Evolutionary conservation across 2,888 invertebrate species (phyloP).

Genomic region (Euphydryas editha): DNA sequence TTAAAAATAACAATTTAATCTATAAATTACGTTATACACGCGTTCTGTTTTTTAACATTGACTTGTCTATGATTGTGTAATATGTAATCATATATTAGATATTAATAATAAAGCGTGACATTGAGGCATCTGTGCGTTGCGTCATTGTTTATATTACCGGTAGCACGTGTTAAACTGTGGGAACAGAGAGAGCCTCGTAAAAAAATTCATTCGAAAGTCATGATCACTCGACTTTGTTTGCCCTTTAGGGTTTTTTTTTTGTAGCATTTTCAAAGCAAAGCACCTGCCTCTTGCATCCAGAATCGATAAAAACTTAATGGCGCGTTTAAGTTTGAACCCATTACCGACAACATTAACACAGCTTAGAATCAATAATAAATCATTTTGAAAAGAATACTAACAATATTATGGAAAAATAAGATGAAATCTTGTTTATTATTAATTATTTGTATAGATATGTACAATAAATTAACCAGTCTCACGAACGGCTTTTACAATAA

Average conservation of each 20-base stretch:
- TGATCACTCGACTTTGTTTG: conserved; percentile 52
- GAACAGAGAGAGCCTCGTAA: conserved; percentile 50
- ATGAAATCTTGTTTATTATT: too few species aligned
- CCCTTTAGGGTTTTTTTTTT: conserved; percentile 38
- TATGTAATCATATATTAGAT: conserved; percentile 19
- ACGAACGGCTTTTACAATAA: too few species aligned
- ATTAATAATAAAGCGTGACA: conserved; percentile 58
- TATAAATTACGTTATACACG: conserved; percentile 22
- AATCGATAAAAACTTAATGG: conserved; percentile 57
- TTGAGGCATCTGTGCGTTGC: conserved; percentile 46
- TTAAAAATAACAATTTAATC: conserved; percentile 70
- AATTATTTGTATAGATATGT: too few species aligned
- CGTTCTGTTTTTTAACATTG: conserved; percentile 2
- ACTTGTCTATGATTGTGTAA: conserved; percentile 14
- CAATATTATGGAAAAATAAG: too few species aligned
- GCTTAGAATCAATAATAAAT: conserved; percentile 51
- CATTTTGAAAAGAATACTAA: background rate
- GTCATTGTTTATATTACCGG: conserved; percentile 56
- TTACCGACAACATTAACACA: conserved; percentile 65
- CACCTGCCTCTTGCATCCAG: conserved; percentile 55
- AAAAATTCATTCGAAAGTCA: conserved; percentile 53
- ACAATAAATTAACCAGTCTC: too few species aligned
- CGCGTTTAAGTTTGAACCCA: conserved; percentile 67
- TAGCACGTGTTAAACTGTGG: conserved; percentile 65
- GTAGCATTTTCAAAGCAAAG: conserved; percentile 37